These are phyloP conservation scores for Coptodon bakossiorum DNA, from an alignment of 2,113 vertebrate species.

Conservation along the genomic window DNA sequence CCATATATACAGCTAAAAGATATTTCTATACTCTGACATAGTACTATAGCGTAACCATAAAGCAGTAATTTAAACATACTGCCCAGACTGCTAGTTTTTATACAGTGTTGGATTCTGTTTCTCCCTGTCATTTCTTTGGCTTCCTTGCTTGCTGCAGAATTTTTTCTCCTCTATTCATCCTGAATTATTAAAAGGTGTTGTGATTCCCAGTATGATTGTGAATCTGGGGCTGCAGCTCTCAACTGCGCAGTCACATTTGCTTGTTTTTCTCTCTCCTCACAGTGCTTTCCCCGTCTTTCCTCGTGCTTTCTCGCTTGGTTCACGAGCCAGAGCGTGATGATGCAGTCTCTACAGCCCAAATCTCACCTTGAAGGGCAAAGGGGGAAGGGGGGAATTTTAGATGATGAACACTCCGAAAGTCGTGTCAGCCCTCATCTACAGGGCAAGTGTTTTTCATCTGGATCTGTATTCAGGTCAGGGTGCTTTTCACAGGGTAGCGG, in stretches of 20 bases:
- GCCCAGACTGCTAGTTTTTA: neutral
- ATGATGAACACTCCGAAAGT: conserved; percentile 52
- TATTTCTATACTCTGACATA: neutral
- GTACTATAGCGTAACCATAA: neutral
- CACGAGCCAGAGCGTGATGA: conserved; percentile 28
- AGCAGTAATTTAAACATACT: neutral
- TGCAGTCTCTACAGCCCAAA: conserved; percentile 12
- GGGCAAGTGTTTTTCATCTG: conserved; percentile 38
- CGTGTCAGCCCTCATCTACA: conserved; percentile 18
- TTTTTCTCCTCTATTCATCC: conserved; percentile 61
- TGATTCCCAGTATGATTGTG: conserved; percentile 78
- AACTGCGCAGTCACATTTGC: conserved; percentile 59
- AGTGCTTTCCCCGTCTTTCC: conserved; percentile 10
- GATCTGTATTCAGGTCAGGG: conserved; percentile 73
- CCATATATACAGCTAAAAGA: neutral
- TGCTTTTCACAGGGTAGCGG: conserved; percentile 38
- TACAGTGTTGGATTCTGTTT: conserved; percentile 12
- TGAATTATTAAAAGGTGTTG: conserved; percentile 83
- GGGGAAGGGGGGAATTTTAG: neutral
- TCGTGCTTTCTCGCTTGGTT: conserved; percentile 4
- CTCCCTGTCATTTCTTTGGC: conserved; percentile 50
- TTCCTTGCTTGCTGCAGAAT: conserved; percentile 58
- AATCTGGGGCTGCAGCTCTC: conserved; percentile 71
- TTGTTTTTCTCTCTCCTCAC: conserved; percentile 51
- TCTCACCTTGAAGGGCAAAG: conserved; percentile 45